phyloP scores from a whole-genome alignment of 2,113 vertebrate genomes.

The Dasyurus viverrinus region DNA sequence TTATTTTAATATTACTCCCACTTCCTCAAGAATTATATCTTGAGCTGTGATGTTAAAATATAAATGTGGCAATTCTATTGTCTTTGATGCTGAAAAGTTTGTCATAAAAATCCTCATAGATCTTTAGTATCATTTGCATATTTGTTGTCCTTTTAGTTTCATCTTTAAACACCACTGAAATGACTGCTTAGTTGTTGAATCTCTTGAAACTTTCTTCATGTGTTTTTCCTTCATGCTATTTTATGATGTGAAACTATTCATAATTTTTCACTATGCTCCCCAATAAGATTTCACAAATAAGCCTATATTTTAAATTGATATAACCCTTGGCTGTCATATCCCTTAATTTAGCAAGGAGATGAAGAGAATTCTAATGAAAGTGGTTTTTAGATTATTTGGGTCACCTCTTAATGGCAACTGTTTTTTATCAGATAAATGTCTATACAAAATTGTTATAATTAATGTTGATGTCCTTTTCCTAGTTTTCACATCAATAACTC shows the following conservation, averaged over 20 bases:
- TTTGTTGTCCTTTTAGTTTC: not conserved
- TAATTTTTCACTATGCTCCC: not conserved
- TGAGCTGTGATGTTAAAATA: not conserved
- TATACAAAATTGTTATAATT: not conserved
- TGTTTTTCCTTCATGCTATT: not conserved
- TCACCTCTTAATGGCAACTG: not conserved
- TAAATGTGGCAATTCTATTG: not conserved
- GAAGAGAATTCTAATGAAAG: not conserved
- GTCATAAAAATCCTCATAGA: not conserved
- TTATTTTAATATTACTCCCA: not conserved
- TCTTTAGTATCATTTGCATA: not conserved
- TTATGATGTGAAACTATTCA: not conserved
- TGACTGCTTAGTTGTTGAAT: not conserved
- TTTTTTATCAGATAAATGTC: not conserved
- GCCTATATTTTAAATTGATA: not conserved
- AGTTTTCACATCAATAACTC: not conserved
- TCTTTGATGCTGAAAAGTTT: not conserved
- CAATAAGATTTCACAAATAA: not conserved
- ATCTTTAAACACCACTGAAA: not conserved
- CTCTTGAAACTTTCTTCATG: not conserved
- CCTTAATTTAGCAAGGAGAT: not conserved
- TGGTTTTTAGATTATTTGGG: not conserved
- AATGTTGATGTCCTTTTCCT: not conserved
- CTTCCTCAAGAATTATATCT: not conserved
- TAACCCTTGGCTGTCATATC: not conserved